phyloP scores from a whole-genome alignment of 1,140 invertebrate genomes.

The Orussus abietinus region DNA sequence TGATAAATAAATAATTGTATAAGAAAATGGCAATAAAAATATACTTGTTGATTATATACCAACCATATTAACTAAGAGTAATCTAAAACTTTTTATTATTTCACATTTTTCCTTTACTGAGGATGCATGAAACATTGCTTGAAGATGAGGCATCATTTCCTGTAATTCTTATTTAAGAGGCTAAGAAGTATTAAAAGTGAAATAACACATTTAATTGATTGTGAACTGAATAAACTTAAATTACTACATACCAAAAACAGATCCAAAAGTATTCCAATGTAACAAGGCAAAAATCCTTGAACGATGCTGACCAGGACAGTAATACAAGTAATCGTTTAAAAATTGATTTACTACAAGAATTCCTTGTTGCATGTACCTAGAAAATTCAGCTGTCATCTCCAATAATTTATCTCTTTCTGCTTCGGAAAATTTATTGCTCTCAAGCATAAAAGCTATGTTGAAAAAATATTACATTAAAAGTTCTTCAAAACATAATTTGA shows the following conservation, averaged over 20 bases:
- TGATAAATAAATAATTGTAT: constrained; percentile 8
- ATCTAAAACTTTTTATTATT: constrained; percentile 36
- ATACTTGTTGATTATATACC: constrained; percentile 12
- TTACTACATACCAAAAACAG: constrained; percentile 26
- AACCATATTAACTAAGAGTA: constrained; percentile 38
- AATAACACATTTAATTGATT: constrained; percentile 5
- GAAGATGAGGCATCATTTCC: constrained; percentile 29
- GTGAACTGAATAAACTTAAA: background rate
- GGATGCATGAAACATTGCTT: constrained; percentile 37
- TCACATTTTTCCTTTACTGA: constrained; percentile 31
- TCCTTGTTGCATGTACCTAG: constrained; percentile 46
- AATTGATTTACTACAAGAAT: constrained; percentile 43
- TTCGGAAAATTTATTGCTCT: constrained; percentile 33
- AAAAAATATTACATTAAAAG: too few species aligned
- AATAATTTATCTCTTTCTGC: constrained; percentile 37
- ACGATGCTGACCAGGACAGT: constrained; percentile 31
- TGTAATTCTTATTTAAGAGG: constrained; percentile 38
- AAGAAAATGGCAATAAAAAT: background rate
- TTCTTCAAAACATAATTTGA: too few species aligned
- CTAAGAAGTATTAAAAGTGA: constrained; percentile 9
- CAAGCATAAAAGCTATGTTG: constrained; percentile 39
- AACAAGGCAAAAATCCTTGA: constrained; percentile 34
- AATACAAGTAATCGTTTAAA: constrained; percentile 39
- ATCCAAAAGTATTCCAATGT: constrained; percentile 38
- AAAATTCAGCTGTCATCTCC: constrained; percentile 39